These are phyloP conservation scores for Willisornis vidua DNA, from an alignment of 2,113 vertebrate species.

Conservation along the genomic window DNA sequence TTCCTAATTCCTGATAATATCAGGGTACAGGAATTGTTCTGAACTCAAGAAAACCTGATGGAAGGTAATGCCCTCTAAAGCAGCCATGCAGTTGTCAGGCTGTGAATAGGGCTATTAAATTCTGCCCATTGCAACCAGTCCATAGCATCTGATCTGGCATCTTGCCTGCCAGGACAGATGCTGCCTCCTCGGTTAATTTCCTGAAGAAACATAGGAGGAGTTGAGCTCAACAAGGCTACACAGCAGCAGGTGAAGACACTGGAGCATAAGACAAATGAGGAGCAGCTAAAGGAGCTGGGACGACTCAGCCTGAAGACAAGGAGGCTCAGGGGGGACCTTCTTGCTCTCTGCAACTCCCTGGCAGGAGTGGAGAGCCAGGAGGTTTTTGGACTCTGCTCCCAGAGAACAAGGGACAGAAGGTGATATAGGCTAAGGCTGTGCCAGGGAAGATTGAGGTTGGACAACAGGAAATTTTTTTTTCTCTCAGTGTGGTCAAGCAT, in stretches of 20 bases:
- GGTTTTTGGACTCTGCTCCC: fast-evolving
- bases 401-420: fast-evolving
- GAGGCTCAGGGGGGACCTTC: fast-evolving
- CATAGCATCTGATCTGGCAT: too few species aligned
- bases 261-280: background rate
- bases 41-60: background rate
- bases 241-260: background rate
- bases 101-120: background rate
- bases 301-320: background rate
- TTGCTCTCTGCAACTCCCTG: background rate
- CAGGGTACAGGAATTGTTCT: background rate
- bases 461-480: background rate
- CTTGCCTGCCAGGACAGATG: background rate
- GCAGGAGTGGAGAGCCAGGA: fast-evolving
- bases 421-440: fast-evolving
- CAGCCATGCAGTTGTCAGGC: background rate
- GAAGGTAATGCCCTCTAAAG: background rate
- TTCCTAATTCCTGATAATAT: background rate
- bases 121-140: background rate
- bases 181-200: background rate
- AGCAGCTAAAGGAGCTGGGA: fast-evolving
- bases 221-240: background rate
- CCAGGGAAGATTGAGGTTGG: fast-evolving
- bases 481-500: fast-evolving
- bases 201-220: background rate